Base-by-base conservation (phyloP, 2,797 vertebrate genomes). In the Pampus argenteus region DNA sequence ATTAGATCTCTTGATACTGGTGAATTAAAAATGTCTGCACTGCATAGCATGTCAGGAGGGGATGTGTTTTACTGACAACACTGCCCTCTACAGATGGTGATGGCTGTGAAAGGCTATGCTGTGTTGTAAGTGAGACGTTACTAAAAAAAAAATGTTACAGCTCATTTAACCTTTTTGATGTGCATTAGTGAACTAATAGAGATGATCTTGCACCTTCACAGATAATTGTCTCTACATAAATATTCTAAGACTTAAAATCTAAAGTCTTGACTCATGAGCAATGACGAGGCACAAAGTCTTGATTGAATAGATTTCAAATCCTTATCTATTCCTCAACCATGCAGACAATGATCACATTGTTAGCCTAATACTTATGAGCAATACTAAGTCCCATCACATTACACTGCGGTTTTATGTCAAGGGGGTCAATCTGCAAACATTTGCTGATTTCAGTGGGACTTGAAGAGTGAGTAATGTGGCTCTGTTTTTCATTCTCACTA, bases 31-130 rank as follows among this genome's bases (percentile, higher is more conserved):
- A 28, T 42, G 38, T 42, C 15, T 6, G 38, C 15, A 17, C 6
- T 42, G 38, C 15, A 6, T 42, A 42, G 14, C 6, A 6, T 3
- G 17, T 42, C 38, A 42, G 3, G 61, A 47, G 8, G 8, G n/a
- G 47, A 13, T 5, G 9, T 9, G 25, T 68, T 74, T 60, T n/a
- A 55, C 20, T 13, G 49, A 66, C 48, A 82, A 75, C 77, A 80
- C 80, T 82, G 83, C 85, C 84, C 84, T 79, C 86, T 84, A 47
- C 54, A 66, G 86, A 57, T 71, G n/a, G 40, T 48, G 2, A 48
- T 22, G 40, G 13, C 6, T 73, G 17, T 36, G 22, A 49, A 60
- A 9, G 56, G 34, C 3, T n/a, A 50, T 20, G 17, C 25, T 59
- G 40, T 44, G 42, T 2, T 65, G 18, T 48, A 22, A 42, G 38